Base-by-base conservation (phyloP, 1,140 invertebrate genomes). In the Bathynomus jamesi region DNA sequence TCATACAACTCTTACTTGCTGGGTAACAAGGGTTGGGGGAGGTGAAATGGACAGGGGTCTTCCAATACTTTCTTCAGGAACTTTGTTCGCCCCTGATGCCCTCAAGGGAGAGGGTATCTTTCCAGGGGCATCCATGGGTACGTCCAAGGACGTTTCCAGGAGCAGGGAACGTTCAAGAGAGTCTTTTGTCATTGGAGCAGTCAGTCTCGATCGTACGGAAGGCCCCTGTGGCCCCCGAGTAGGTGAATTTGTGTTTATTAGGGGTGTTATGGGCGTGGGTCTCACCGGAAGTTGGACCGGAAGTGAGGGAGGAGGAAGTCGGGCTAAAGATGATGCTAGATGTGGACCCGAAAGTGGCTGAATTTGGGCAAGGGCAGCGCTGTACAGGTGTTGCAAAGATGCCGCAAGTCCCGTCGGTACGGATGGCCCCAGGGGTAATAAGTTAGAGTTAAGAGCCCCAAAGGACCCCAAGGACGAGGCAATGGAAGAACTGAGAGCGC, bases 351-450 rank as follows among this genome's bases (percentile, higher is more conserved):
- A 69, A 2, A 74, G 69, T 21, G 29, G 53, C 8, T 68, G 68
- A 28, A 70, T 70, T 28, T 60, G 69, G n/a, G 72, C 64, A n/a
- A 74, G 69, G 25, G 72, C 72, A 10, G 72, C 72, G 17, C 68
- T 70, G 53, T 74, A 74, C 65, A 74, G 40, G 61, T 74, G 72
- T 28, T 74, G 72, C 24, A 74, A 65, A 17, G 72, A 74, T 17
- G 68, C 61, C 28, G 72, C 72, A 60, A 74, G 65, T 31, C 72
- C 70, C 8, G 68, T 29, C 27, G 68, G 68, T 65, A 74, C 46
- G n/a, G 68, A 30, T 17, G 68, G 62, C 25, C 61, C 68, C n/a
- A 73, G 17, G 32, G 67, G 71, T 4, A 31, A 61, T 5, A 73
- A 28, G 28, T 40, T 53, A 2, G 40, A 17, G 21, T 53, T 53